Percentiles rank a stretch among this genome's conserved stretches.
phyloP scores from a whole-genome alignment of 2,113 vertebrate species.

The Capreolus pygargus region DNA sequence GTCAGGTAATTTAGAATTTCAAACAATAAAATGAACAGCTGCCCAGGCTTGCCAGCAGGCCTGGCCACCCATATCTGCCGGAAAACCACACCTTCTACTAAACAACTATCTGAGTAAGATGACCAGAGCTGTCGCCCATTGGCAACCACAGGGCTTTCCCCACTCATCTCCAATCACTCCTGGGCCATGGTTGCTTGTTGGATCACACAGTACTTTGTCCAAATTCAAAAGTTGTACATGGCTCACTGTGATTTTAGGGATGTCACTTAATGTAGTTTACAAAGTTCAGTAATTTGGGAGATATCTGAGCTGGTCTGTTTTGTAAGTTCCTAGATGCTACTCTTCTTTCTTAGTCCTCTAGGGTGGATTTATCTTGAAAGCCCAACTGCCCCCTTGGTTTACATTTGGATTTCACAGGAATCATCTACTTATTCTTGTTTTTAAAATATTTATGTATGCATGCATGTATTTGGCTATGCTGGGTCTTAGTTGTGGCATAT shows the following conservation, averaged over 20 bases:
- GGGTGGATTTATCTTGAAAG: not conserved
- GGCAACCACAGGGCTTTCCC: not conserved
- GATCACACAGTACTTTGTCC: not conserved
- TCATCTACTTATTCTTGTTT: not conserved
- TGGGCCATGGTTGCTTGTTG: not conserved
- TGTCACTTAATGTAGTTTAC: not conserved
- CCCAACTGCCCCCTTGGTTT: not conserved
- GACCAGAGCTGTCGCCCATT: not conserved
- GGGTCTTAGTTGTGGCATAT: not conserved
- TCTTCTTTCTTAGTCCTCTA: not conserved
- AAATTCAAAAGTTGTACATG: not conserved
- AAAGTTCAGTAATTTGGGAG: not conserved
- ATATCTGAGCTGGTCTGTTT: not conserved
- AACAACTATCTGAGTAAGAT: not conserved
- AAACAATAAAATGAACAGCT: not conserved
- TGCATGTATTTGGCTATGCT: not conserved
- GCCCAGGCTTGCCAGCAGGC: not conserved
- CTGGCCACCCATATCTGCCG: not conserved
- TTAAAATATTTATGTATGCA: not conserved
- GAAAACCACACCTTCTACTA: not conserved
- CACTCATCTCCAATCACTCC: not conserved
- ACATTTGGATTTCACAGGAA: not conserved
- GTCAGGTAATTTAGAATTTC: not conserved
- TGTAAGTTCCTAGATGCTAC: not conserved
- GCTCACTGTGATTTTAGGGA: not conserved